Percentiles rank a stretch among this genome's conserved stretches.
These are phyloP conservation scores for Mormoops blainvillei DNA, from an alignment of 2,113 vertebrate species.

Conservation along the genomic window DNA sequence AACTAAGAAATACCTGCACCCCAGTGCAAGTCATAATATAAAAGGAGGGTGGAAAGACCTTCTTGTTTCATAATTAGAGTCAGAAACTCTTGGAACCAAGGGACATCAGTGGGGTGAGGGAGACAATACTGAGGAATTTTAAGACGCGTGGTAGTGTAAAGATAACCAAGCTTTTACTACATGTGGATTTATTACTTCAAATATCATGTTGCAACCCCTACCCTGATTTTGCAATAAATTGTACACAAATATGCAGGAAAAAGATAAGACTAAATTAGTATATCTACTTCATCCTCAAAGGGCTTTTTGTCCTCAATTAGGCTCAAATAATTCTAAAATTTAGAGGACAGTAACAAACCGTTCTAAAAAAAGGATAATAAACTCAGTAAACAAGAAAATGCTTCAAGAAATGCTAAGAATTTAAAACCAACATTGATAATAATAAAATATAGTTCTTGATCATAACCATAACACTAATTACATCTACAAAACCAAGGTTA, in stretches of 20 bases:
- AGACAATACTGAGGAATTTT: not conserved
- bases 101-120: not conserved
- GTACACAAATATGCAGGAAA: not conserved
- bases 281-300: not conserved
- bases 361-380: conserved; percentile 18
- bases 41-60: not conserved
- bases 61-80: not conserved
- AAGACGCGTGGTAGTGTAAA: not conserved
- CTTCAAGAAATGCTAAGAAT: conserved; percentile 14
- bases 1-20: not conserved
- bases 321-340: conserved; percentile 28
- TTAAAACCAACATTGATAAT: not conserved
- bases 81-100: conserved; percentile 15
- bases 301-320: not conserved
- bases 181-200: not conserved
- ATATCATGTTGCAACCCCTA: not conserved
- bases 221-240: not conserved
- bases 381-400: conserved; percentile 8
- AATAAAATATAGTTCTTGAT: not conserved
- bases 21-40: not conserved
- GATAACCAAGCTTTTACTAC: not conserved
- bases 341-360: conserved; percentile 16
- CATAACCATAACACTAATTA: not conserved
- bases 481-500: not conserved
- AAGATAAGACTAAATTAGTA: not conserved